Evolutionary conservation across 2,797 vertebrate species (phyloP).

Genomic region (Tokudaia tokunoshimensis): DNA sequence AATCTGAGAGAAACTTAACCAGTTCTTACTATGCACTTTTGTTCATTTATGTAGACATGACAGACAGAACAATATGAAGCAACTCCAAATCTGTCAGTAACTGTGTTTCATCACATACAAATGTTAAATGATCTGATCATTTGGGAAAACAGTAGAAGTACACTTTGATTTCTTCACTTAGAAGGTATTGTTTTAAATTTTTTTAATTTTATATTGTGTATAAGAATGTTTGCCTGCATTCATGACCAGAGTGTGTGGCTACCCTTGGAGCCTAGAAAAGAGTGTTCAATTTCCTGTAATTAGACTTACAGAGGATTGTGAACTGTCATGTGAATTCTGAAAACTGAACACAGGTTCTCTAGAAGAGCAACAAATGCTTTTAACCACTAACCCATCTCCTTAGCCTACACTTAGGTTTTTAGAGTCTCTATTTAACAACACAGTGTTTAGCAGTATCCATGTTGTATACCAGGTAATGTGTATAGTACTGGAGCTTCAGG

Average conservation of each 20-base stretch:
- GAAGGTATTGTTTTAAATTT: background rate
- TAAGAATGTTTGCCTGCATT: background rate
- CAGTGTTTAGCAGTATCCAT: background rate
- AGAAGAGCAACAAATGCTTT: background rate
- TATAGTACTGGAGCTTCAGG: background rate
- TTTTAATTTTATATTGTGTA: background rate
- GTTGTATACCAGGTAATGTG: background rate
- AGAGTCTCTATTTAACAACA: background rate
- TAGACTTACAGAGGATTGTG: background rate
- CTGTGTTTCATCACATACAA: background rate
- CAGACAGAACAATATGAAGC: background rate
- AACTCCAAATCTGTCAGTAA: background rate
- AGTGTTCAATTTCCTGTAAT: background rate
- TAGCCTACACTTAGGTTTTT: background rate
- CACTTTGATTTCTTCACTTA: background rate
- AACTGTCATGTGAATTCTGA: background rate
- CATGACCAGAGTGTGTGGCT: background rate
- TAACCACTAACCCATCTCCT: background rate
- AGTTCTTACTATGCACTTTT: background rate
- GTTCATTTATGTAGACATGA: background rate
- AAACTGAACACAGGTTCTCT: background rate
- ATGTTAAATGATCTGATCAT: conserved; percentile 13
- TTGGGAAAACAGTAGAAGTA: background rate
- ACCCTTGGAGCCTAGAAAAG: background rate
- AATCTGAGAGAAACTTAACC: background rate